Evolutionary conservation across 2,888 invertebrate genomes (phyloP), one percentile per base, ranked within the genome.

Genomic region (Unio pictorum): DNA sequence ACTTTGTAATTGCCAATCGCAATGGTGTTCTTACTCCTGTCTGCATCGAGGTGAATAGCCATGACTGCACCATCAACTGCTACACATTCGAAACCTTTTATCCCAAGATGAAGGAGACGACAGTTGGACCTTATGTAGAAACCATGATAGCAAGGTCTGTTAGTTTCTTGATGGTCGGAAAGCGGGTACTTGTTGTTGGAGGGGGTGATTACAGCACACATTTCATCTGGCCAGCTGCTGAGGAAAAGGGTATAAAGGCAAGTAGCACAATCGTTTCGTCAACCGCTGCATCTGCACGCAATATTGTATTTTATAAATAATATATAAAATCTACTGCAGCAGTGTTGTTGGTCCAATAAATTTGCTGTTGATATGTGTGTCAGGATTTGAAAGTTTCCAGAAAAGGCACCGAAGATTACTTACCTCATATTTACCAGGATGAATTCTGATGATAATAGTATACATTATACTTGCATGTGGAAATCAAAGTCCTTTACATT

Each of bases 11-110:
- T 4, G 71, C 74, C 17, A 59, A 69, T 26, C 64, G 58, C 34
- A 61, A 73, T 20, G 78, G 69, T 8, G 45, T 62, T 45, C 30
- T 80, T 23, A 62, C 63, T 8, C 78, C 83, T 0, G 71, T 81
- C 23, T 75, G 76, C 8, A 82, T 84, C 6, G 84, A 84, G 68
- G 83, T 82, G 18, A 84, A 84, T 71, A 79, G 81, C 26, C 84
- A 83, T 61, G 83, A 83, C 64, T 83, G 84, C 66, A 76, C 76
- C 3, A 78, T 76, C 17, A 78, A 76, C 65, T 78, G 78, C 55
- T 78, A 78, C 59, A 67, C 80, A 20, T 76, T 64, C 55, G 82
- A 82, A 2, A 45, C 74, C 45, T 65, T 73, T 45, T 71, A 73
- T 26, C 70, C 72, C 5, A 64, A 71, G 2, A 34, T 55, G 5